Conservation (phyloP, 1,140 invertebrate genomes). For the Artemia franciscana region DNA sequence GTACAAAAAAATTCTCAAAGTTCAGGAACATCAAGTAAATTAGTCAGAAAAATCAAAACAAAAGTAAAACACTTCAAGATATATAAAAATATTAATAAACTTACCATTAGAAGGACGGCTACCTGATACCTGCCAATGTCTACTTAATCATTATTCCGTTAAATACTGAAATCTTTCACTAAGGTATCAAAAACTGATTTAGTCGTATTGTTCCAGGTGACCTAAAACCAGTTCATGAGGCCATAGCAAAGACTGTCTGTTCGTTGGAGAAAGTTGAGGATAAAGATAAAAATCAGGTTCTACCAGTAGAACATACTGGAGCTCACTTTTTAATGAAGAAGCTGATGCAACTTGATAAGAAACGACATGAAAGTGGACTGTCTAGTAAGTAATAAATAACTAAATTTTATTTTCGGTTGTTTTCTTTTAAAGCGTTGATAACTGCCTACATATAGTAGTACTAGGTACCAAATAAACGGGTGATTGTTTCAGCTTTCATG, state of each 20-base stretch:
- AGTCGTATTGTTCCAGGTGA: background rate
- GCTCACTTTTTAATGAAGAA: conserved; percentile 58
- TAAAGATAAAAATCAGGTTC: conserved; percentile 20
- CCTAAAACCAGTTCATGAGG: conserved; percentile 18
- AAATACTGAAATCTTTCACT: background rate
- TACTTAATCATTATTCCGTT: background rate
- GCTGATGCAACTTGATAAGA: conserved; percentile 38
- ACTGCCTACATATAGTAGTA: background rate
- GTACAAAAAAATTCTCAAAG: too few relatives aligned
- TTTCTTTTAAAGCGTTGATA: too few relatives aligned
- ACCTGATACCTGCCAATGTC: background rate
- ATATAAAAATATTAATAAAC: background rate
- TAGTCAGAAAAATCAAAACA: too few relatives aligned
- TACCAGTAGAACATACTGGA: conserved; percentile 49
- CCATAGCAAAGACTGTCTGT: conserved; percentile 23
- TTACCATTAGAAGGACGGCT: background rate
- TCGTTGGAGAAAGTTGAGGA: conserved; percentile 21
- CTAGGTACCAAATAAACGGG: background rate
- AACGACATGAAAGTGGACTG: conserved; percentile 12
- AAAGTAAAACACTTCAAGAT: too few relatives aligned
- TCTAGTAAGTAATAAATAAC: background rate
- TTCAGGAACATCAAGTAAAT: too few relatives aligned
- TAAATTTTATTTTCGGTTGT: too few relatives aligned
- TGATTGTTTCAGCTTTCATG: background rate
- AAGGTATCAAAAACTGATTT: background rate